Conservation (phyloP, 1,140 invertebrate genomes). For the Caerostris extrusa region DNA sequence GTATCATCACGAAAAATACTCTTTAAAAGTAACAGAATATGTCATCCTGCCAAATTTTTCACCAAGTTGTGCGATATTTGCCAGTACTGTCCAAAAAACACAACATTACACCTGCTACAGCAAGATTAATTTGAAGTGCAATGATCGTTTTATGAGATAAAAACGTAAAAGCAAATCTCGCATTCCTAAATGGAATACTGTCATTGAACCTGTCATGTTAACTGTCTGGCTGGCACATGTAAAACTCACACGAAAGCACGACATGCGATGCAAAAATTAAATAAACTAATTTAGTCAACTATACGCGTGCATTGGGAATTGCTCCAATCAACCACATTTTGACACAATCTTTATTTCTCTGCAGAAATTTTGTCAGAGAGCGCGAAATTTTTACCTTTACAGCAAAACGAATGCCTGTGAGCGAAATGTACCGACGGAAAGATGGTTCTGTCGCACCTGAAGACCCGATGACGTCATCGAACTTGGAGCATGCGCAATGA, state of each 20-base stretch:
- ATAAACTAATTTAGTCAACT: not conserved
- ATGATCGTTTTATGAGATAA: not conserved
- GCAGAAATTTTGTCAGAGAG: not conserved
- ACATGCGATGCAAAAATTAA: too few relatives aligned
- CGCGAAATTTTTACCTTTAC: conserved; percentile 17
- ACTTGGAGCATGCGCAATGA: not conserved
- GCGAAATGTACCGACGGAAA: not conserved
- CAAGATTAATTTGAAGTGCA: not conserved
- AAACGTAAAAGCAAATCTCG: not conserved
- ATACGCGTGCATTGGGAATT: not conserved
- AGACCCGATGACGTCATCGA: conserved; percentile 48
- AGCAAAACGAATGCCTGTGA: not conserved
- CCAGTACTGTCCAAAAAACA: too few relatives aligned
- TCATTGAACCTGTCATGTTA: not conserved
- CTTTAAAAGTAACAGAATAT: too few relatives aligned
- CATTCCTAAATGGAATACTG: conserved; percentile 4
- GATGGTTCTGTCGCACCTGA: conserved; percentile 9
- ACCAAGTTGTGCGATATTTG: too few relatives aligned
- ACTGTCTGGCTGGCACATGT: not conserved
- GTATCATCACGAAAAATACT: too few relatives aligned
- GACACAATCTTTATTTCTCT: not conserved
- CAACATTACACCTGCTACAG: not conserved
- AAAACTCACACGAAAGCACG: not conserved
- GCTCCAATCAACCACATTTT: not conserved
- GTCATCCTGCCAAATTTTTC: too few relatives aligned